These are phyloP conservation scores for Candidula unifasciata DNA, from an alignment of 2,888 invertebrate species.

Conservation along the genomic window DNA sequence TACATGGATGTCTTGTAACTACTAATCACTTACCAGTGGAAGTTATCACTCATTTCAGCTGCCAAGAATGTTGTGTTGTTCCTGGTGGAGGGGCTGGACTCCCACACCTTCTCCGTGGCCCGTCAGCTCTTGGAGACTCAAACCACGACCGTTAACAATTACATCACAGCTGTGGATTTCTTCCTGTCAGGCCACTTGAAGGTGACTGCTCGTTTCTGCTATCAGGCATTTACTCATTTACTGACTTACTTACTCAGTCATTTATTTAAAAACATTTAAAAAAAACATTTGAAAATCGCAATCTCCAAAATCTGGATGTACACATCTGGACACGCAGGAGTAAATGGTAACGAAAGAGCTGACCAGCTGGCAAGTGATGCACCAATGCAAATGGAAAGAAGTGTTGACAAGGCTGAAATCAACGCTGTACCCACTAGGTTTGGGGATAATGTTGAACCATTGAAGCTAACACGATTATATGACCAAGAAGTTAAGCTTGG, in stretches of 20 bases:
- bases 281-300: no score
- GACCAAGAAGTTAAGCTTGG: no score
- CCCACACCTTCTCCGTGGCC: slow-evolving; percentile 23
- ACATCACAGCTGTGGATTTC: slow-evolving; percentile 3
- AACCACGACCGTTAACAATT: neutral
- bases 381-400: no score
- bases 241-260: neutral
- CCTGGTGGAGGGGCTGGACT: slow-evolving; percentile 29
- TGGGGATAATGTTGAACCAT: no score
- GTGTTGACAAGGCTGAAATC: no score
- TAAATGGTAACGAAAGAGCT: no score
- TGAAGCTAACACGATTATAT: no score
- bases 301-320: neutral
- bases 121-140: neutral
- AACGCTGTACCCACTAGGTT: no score
- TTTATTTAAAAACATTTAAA: no score
- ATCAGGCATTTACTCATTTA: neutral
- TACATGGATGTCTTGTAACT: no score
- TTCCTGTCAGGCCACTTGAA: slow-evolving; percentile 2
- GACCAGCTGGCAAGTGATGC: no score
- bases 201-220: neutral
- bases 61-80: slow-evolving; percentile 13
- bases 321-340: neutral
- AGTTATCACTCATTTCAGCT: neutral
- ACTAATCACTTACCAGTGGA: no score